phyloP scores from a whole-genome alignment of 1,140 invertebrate genomes.

The Ruditapes philippinarum region DNA sequence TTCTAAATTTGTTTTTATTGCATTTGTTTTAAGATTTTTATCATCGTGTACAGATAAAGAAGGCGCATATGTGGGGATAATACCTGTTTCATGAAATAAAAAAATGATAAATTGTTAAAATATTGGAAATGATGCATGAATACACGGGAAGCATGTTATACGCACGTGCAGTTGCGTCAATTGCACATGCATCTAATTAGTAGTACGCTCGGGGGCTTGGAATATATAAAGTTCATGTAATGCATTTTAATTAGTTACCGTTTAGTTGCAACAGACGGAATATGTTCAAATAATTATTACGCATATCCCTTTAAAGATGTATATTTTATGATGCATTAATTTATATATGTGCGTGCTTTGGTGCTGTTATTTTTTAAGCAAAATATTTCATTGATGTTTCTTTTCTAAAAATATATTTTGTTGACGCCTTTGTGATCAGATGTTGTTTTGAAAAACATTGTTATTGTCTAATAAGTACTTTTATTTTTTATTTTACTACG shows the following conservation, averaged over 20 bases:
- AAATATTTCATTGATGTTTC: not conserved
- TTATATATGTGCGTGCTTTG: no score
- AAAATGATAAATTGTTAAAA: not conserved
- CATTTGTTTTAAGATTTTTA: not conserved
- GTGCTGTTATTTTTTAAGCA: not conserved
- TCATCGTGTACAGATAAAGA: not conserved
- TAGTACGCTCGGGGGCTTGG: not conserved
- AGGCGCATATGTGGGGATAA: not conserved
- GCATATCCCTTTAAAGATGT: not conserved
- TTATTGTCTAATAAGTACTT: no score
- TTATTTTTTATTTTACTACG: no score
- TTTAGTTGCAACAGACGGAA: not conserved
- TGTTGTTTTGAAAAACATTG: no score
- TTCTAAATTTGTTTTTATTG: not conserved
- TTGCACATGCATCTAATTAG: slow-evolving; percentile 19
- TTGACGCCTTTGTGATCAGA: no score
- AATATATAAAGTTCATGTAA: slow-evolving; percentile 8
- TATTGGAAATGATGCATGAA: not conserved
- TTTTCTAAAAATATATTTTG: no score
- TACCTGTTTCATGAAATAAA: not conserved
- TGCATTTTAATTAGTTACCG: slow-evolving; percentile 9
- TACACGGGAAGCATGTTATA: not conserved
- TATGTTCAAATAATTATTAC: not conserved
- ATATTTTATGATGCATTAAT: not conserved
- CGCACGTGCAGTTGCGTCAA: not conserved